Evolutionary conservation across 2,888 invertebrate species (phyloP).

Genomic region (Phytoseiulus persimilis): DNA sequence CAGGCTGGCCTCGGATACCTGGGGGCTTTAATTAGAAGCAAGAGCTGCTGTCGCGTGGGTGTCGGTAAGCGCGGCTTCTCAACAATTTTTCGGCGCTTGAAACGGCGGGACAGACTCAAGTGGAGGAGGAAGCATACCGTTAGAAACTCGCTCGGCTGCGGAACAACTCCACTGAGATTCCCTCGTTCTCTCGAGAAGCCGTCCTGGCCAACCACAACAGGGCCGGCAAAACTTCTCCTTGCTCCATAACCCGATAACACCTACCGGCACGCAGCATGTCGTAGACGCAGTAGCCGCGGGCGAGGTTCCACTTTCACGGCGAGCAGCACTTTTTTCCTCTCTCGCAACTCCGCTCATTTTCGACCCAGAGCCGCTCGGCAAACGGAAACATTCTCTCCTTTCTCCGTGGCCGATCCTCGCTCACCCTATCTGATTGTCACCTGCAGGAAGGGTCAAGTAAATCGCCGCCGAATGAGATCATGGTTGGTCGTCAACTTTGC

Average conservation of each 20-base stretch:
- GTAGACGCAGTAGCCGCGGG: neutral
- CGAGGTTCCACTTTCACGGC: neutral
- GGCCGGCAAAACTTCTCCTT: neutral
- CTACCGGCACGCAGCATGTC: neutral
- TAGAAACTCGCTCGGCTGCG: neutral
- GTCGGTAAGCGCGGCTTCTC: neutral
- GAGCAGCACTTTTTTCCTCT: neutral
- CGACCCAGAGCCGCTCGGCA: neutral
- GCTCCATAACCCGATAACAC: slow-evolving; percentile 5
- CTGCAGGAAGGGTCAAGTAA: too few relatives aligned
- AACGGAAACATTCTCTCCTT: neutral
- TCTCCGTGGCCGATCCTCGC: neutral
- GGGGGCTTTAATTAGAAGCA: neutral
- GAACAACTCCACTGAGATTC: neutral
- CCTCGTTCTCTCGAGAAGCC: neutral
- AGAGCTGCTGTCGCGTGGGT: neutral
- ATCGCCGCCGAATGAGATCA: neutral
- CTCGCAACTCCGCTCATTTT: neutral
- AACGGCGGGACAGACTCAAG: neutral
- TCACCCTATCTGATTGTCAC: neutral
- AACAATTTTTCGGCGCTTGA: neutral
- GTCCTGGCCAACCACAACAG: neutral
- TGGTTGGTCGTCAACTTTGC: neutral
- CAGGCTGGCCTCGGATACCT: neutral
- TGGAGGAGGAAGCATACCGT: neutral